Evolutionary conservation across 2,113 vertebrate species (phyloP).

Genomic region (Epinephelus cyanopodus): DNA sequence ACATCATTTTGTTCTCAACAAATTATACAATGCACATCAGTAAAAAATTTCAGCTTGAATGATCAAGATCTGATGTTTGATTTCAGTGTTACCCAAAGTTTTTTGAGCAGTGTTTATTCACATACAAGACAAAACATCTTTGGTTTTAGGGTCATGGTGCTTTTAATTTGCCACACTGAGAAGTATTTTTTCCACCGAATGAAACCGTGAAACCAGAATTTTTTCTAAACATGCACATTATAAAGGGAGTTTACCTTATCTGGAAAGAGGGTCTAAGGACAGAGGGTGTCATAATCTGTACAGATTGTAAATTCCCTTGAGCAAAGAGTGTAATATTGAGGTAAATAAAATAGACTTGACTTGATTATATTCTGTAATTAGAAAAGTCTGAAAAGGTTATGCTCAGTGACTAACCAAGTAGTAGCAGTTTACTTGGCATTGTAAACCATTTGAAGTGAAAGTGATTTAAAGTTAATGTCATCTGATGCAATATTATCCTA

Average conservation of each 20-base stretch:
- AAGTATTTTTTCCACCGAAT: not conserved
- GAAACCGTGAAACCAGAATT: not conserved
- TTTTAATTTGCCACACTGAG: not conserved
- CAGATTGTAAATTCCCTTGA: too few relatives aligned
- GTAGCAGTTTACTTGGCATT: not conserved
- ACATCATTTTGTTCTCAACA: too few relatives aligned
- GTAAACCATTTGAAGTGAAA: conserved; percentile 5
- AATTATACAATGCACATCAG: too few relatives aligned
- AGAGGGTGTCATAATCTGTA: too few relatives aligned
- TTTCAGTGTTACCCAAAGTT: not conserved
- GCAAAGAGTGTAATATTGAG: too few relatives aligned
- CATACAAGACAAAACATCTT: not conserved
- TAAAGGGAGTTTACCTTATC: too few relatives aligned
- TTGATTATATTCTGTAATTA: too few relatives aligned
- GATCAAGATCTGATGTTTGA: too few relatives aligned
- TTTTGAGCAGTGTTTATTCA: not conserved
- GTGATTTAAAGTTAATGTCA: conserved; percentile 14
- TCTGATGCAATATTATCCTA: conserved; percentile 2
- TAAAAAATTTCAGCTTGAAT: too few relatives aligned
- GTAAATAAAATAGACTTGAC: too few relatives aligned
- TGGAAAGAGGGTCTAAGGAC: too few relatives aligned
- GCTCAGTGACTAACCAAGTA: not conserved
- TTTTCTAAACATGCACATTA: not conserved
- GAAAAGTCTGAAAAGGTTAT: not conserved
- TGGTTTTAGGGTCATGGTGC: not conserved